A percentile compares a stretch with the other conserved stretches of the same genome.
Conservation (phyloP, 2,797 vertebrate genomes). For the Macropus fuliginosus region DNA sequence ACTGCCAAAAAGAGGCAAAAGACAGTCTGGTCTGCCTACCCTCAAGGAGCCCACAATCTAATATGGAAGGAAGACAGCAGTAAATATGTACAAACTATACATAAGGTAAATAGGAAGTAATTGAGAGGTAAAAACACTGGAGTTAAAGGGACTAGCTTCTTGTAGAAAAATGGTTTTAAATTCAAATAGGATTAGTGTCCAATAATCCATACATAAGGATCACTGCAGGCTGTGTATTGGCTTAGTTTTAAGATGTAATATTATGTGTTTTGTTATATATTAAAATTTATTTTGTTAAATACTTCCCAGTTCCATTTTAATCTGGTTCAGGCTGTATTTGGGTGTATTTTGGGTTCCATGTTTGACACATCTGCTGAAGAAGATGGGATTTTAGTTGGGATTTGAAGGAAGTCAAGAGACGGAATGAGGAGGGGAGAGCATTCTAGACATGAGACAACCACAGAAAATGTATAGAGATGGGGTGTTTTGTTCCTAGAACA, state of each 20-base stretch:
- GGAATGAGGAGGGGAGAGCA: background rate
- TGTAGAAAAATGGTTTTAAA: background rate
- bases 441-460: background rate
- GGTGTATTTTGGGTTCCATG: background rate
- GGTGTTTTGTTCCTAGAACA: background rate
- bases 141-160: background rate
- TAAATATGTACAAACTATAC: background rate
- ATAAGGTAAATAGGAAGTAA: background rate
- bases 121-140: background rate
- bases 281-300: background rate
- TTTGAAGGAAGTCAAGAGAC: background rate
- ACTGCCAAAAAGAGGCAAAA: background rate
- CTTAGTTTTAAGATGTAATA: background rate
- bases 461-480: background rate
- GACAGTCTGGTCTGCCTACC: background rate
- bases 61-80: background rate
- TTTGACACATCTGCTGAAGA: background rate
- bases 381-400: background rate
- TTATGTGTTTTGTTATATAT: background rate
- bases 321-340: background rate
- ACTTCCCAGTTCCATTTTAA: background rate
- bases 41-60: background rate
- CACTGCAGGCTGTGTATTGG: background rate
- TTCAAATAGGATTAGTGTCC: background rate
- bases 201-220: background rate